phyloP scores from a whole-genome alignment of 1,140 invertebrate species.

The Drosophila leontia region DNA sequence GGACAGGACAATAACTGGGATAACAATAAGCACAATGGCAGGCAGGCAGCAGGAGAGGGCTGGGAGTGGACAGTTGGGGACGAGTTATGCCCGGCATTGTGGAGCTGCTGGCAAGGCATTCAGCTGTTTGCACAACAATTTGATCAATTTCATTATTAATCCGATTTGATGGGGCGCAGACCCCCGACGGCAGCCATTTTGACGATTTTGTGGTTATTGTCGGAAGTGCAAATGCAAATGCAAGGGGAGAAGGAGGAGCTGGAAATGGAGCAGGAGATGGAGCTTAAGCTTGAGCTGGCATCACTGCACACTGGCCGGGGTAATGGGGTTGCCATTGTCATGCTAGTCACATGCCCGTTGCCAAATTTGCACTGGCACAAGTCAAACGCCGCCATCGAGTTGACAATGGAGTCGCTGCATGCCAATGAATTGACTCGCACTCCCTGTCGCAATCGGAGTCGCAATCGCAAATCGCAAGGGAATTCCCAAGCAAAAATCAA shows the following conservation, averaged over 20 bases:
- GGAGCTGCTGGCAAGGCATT: conserved; percentile 27
- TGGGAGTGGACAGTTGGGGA: conserved; percentile 13
- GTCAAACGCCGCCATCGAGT: conserved; percentile 47
- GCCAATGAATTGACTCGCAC: conserved; percentile 62
- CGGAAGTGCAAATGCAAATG: conserved; percentile 54
- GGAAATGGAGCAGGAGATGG: background rate
- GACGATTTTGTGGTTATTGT: conserved; percentile 54
- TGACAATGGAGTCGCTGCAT: conserved; percentile 67
- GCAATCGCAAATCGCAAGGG: conserved; percentile 21
- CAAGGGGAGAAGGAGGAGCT: background rate
- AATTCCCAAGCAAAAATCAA: conserved; percentile 43
- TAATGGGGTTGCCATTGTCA: conserved; percentile 31
- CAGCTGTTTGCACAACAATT: conserved; percentile 60
- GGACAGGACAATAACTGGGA: conserved; percentile 41
- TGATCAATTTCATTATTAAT: conserved; percentile 63
- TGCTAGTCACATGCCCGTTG: conserved; percentile 61
- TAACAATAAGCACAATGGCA: conserved; percentile 46
- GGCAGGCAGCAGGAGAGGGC: background rate
- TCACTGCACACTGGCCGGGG: background rate
- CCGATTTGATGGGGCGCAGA: conserved; percentile 41
- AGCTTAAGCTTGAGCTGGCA: background rate
- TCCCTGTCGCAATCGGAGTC: conserved; percentile 18
- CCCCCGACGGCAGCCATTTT: conserved; percentile 36
- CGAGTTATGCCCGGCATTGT: conserved; percentile 29
- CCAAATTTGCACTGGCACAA: conserved; percentile 66